Evolutionary conservation across 2,797 vertebrate genomes (phyloP), one percentile per base, ranked within the genome.

Genomic region (Anisognathus igniventris): DNA sequence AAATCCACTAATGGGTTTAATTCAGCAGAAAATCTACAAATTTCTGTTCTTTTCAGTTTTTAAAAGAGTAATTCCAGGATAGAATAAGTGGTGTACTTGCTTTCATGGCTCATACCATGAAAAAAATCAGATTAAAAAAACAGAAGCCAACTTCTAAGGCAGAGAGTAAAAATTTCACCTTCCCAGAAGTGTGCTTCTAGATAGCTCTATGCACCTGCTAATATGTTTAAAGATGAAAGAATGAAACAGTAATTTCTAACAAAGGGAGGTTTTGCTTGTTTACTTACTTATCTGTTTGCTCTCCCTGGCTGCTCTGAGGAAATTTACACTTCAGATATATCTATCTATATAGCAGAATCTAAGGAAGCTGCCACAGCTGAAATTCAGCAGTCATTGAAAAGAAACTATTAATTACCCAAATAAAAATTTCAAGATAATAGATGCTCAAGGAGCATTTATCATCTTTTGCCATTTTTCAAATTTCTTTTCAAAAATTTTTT

Each of bases 371-470:
- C 20, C 10, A 62, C 7, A 70, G 12, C 24, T 86, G 23, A 31
- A 76, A 76, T 76, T 83, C 33, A 74, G 42, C 20, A 61, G 42
- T 53, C 30, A 27, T 64, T 62, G 33, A 74, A 83, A 80, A 77
- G 8, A 62, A 66, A 10, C 4, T 37, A 11, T 51, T 74, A 62
- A 5, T 80, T 93, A 35, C 5, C 11, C 0, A 0, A 64, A n/a
- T 44, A 40, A 79, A 71, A 39, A 8, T 1, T 25, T n/a, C 35
- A 31, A 56, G 35, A 8, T 24, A 73, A 60, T 3, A 80, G 12
- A 17, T 56, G 4, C 4, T 56, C 9, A 53, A 53, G 25, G 19
- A 78, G 21, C 11, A 14, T 56, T 16, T 67, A 37, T 53, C 3
- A 18, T 5, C 4, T 51, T 12, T 67, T 81, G 56, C 23, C 4